Percentiles rank a stretch among this genome's conserved stretches.
Evolutionary conservation across 2,888 invertebrate genomes (phyloP).

Genomic region (Micropterix aruncella): DNA sequence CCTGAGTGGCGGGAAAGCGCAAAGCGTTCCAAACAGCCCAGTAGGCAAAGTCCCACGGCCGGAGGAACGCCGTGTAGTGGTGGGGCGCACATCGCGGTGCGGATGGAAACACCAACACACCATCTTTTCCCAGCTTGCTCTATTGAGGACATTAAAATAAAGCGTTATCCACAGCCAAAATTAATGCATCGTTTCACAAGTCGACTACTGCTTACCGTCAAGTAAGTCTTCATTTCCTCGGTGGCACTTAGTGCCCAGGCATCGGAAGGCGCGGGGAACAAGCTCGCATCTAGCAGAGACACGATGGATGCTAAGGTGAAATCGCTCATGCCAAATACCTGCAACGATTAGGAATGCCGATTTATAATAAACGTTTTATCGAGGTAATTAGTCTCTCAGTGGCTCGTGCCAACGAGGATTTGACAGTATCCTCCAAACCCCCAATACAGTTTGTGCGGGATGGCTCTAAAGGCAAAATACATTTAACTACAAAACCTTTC

Average conservation of each 20-base stretch:
- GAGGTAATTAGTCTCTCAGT: too few relatives aligned
- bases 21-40: slow-evolving; percentile 77
- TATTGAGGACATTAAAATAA: slow-evolving; percentile 16
- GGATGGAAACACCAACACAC: slow-evolving; percentile 72
- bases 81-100: slow-evolving; percentile 68
- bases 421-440: too few relatives aligned
- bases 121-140: slow-evolving; percentile 59
- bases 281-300: slow-evolving; percentile 46
- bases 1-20: slow-evolving; percentile 68
- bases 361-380: too few relatives aligned
- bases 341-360: slow-evolving; percentile 11
- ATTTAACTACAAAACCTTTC: too few relatives aligned
- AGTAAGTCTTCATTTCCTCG: slow-evolving; percentile 38
- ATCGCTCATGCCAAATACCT: slow-evolving; percentile 43
- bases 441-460: too few relatives aligned
- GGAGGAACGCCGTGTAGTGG: slow-evolving; percentile 63
- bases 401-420: too few relatives aligned
- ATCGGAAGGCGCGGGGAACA: slow-evolving; percentile 48
- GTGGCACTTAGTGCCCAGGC: slow-evolving; percentile 50
- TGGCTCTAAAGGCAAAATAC: too few relatives aligned
- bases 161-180: not conserved
- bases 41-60: slow-evolving; percentile 74
- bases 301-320: slow-evolving; percentile 54
- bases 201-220: slow-evolving; percentile 36
- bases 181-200: not conserved